These are phyloP conservation scores for Drosophila conformis DNA, from an alignment of 2,888 invertebrate species.

Conservation along the genomic window DNA sequence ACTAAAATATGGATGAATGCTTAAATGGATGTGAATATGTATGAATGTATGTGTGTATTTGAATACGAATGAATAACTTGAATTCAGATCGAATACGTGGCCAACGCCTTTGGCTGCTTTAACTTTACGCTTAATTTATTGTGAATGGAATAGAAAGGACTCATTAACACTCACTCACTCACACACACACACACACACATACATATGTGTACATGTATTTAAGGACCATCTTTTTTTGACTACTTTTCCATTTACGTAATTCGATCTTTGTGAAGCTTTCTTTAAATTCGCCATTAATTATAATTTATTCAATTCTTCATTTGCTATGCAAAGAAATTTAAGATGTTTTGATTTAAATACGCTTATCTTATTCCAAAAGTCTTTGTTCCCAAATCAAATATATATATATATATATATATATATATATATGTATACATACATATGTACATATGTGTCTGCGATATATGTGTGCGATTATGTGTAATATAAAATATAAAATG, in stretches of 20 bases:
- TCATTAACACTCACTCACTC: conserved; percentile 33
- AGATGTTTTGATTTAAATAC: neutral
- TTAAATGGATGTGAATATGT: conserved; percentile 6
- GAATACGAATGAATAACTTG: conserved; percentile 8
- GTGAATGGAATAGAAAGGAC: conserved; percentile 2
- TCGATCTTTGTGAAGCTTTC: neutral
- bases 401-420: neutral
- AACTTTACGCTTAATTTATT: conserved; percentile 29
- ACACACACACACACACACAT: neutral
- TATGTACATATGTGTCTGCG: neutral
- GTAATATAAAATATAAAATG: neutral
- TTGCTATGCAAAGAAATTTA: neutral
- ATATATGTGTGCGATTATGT: neutral
- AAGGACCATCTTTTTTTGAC: neutral
- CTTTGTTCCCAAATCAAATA: neutral
- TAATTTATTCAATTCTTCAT: neutral
- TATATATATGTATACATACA: neutral
- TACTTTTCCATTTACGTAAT: neutral
- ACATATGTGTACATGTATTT: neutral
- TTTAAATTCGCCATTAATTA: neutral
- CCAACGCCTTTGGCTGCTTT: conserved; percentile 14
- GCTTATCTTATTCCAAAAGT: neutral
- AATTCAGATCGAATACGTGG: conserved; percentile 9
- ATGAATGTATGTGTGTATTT: conserved; percentile 8
- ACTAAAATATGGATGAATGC: conserved; percentile 46